Evolutionary conservation across 2,888 invertebrate genomes (phyloP).

Genomic region (Alsophila aescularia): DNA sequence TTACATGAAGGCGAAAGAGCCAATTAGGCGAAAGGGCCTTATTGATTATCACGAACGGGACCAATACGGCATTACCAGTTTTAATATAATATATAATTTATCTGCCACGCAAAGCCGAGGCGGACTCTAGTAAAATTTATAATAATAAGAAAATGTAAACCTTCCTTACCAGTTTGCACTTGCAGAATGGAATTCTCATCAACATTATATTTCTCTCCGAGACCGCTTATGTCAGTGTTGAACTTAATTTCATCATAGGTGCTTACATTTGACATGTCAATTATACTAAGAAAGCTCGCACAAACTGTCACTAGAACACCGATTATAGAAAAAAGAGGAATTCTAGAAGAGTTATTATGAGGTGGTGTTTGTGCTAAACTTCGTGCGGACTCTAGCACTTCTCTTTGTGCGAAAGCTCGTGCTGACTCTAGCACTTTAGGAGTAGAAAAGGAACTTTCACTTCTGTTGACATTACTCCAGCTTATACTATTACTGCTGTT

Average conservation of each 20-base stretch:
- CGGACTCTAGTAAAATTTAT: too few species aligned
- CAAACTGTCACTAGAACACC: not conserved
- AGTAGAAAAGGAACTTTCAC: not conserved
- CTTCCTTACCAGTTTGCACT: slow-evolving; percentile 66
- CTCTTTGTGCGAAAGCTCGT: not conserved
- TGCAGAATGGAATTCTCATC: slow-evolving; percentile 62
- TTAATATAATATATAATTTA: too few species aligned
- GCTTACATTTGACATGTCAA: not conserved
- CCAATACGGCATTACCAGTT: too few species aligned
- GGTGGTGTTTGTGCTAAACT: not conserved
- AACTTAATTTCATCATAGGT: slow-evolving; percentile 59
- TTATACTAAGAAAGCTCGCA: slow-evolving; percentile 11
- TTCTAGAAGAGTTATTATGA: not conserved
- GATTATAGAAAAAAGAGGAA: not conserved
- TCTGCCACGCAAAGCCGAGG: too few species aligned
- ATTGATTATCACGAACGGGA: too few species aligned
- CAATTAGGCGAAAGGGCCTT: too few species aligned
- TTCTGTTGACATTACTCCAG: slow-evolving; percentile 6
- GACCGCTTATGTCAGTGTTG: slow-evolving; percentile 57
- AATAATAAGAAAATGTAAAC: not conserved
- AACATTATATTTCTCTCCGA: slow-evolving; percentile 66
- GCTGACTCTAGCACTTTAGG: not conserved
- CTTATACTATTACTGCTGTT: slow-evolving; percentile 1
- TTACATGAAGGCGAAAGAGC: too few species aligned
- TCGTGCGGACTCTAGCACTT: not conserved